These are phyloP conservation scores for Hippocampus kuda DNA, from an alignment of 2,797 vertebrate species.

Conservation along the genomic window DNA sequence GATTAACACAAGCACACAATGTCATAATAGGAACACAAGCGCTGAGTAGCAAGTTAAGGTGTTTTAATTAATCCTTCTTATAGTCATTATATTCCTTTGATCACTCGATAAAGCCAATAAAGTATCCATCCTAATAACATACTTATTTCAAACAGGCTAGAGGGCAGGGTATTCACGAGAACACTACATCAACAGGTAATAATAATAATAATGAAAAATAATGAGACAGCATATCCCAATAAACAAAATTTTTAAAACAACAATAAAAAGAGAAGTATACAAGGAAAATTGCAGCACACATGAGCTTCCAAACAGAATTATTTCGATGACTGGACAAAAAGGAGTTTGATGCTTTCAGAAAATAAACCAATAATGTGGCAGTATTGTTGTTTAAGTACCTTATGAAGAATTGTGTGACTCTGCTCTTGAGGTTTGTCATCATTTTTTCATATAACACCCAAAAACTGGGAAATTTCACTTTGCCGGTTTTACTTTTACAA, in stretches of 20 bases:
- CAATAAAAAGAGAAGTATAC: constrained; percentile 74
- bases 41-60: constrained; percentile 94
- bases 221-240: constrained; percentile 68
- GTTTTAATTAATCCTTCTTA: constrained; percentile 84
- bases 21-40: constrained; percentile 98
- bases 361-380: constrained; percentile 27
- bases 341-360: constrained; percentile 71
- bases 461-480: constrained; percentile 18
- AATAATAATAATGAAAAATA: constrained; percentile 67
- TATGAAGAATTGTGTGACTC: not conserved
- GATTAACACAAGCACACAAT: constrained; percentile 99
- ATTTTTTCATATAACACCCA: not conserved
- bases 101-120: constrained; percentile 99
- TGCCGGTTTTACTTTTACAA: constrained; percentile 22
- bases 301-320: constrained; percentile 83
- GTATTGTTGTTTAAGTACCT: not conserved
- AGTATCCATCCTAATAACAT: constrained; percentile 99
- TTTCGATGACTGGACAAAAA: constrained; percentile 83
- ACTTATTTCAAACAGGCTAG: constrained; percentile 94
- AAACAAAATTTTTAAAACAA: constrained; percentile 61
- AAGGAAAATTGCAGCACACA: constrained; percentile 87
- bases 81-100: constrained; percentile 82
- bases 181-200: constrained; percentile 84
- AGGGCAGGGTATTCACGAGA: constrained; percentile 83
- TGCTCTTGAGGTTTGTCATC: not conserved